phyloP scores from a whole-genome alignment of 2,113 vertebrate genomes.

The Opisthocomus hoazin region DNA sequence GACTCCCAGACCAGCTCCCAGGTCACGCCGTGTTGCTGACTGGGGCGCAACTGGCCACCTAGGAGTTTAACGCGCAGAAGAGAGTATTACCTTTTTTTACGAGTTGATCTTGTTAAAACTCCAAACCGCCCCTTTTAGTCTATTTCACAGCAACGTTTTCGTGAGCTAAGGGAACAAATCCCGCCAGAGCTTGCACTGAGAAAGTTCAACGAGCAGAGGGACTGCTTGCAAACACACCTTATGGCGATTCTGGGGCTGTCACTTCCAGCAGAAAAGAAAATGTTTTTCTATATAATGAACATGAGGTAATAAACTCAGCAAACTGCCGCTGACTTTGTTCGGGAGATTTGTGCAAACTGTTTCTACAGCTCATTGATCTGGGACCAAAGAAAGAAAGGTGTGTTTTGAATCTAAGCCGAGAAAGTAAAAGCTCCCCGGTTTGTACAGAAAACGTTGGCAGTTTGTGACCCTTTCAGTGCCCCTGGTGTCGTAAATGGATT shows the following conservation, averaged over 20 bases:
- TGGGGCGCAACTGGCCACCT: neutral
- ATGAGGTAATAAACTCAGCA: slow-evolving; percentile 23
- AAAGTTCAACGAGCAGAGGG: neutral
- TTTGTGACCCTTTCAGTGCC: slow-evolving; percentile 2
- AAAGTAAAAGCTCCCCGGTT: slow-evolving; percentile 31
- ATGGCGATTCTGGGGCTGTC: neutral
- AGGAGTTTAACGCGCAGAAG: neutral
- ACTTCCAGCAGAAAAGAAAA: neutral
- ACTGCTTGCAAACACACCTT: neutral
- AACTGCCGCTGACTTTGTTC: slow-evolving; percentile 18
- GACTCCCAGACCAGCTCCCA: neutral
- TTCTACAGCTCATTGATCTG: slow-evolving; percentile 53
- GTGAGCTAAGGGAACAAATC: neutral
- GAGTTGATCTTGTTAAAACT: neutral
- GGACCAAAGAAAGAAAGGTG: slow-evolving; percentile 58
- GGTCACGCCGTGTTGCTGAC: neutral
- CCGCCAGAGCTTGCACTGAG: neutral
- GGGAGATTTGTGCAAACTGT: slow-evolving; percentile 11
- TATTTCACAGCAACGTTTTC: neutral
- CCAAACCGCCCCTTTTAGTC: neutral
- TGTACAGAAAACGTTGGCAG: slow-evolving; percentile 8
- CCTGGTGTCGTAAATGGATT: neutral
- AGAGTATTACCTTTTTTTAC: neutral
- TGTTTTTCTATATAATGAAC: neutral
- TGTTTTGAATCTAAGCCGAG: slow-evolving; percentile 58